phyloP scores from a whole-genome alignment of 53 echinoderm and acorn worm genomes.

The Arbacia lixula region DNA sequence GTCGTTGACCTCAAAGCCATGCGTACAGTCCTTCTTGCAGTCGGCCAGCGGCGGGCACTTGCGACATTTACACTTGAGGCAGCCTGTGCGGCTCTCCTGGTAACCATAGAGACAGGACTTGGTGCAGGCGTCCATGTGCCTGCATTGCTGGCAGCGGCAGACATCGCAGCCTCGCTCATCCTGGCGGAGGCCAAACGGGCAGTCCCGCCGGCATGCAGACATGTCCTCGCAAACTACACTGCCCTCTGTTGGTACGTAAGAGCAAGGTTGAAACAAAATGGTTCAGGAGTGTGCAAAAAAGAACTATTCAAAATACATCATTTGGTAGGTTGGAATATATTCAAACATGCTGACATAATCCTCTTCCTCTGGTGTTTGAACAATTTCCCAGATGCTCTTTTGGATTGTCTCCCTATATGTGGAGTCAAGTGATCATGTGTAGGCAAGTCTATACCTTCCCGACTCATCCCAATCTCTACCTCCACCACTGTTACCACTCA shows the following conservation, averaged over 20 bases:
- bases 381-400: too few relatives aligned
- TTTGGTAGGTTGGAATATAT: too few relatives aligned
- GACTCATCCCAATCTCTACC: too few relatives aligned
- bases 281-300: too few relatives aligned
- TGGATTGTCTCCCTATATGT: too few relatives aligned
- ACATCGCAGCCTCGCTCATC: constrained; percentile 82
- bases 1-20: constrained; percentile 89
- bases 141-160: constrained; percentile 77
- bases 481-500: too few relatives aligned
- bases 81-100: constrained; percentile 75
- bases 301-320: too few relatives aligned
- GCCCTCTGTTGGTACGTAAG: neutral
- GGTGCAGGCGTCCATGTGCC: constrained; percentile 74
- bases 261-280: too few relatives aligned
- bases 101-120: constrained; percentile 93
- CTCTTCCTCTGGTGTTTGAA: too few relatives aligned
- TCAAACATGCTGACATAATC: too few relatives aligned
- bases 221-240: constrained; percentile 15
- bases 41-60: constrained; percentile 71
- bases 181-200: constrained; percentile 75
- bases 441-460: too few relatives aligned
- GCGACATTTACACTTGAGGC: constrained; percentile 80
- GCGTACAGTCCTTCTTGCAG: constrained; percentile 87
- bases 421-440: too few relatives aligned
- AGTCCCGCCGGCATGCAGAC: constrained; percentile 21